phyloP scores from a whole-genome alignment of 1,140 invertebrate genomes.

The Heliothis virescens region DNA sequence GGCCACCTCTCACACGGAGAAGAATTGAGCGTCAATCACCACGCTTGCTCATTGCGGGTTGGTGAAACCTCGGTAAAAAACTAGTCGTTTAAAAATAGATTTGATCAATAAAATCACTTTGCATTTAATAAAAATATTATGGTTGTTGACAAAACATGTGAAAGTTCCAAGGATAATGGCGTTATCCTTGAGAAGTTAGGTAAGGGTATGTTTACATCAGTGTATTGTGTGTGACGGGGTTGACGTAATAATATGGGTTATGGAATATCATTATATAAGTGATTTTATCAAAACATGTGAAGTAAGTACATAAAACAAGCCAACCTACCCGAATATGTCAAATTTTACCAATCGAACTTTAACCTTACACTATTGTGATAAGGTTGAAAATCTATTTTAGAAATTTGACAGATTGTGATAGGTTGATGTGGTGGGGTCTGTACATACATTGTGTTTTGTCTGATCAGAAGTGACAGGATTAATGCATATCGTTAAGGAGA shows the following conservation, averaged over 20 bases:
- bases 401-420: too few species aligned
- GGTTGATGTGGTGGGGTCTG: too few species aligned
- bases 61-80: not conserved
- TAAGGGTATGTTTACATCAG: conserved; percentile 11
- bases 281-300: not conserved
- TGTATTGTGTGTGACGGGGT: not conserved
- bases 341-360: too few species aligned
- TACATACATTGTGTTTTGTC: too few species aligned
- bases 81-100: not conserved
- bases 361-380: too few species aligned
- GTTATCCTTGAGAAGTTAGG: conserved; percentile 49
- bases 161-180: conserved; percentile 58
- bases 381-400: too few species aligned
- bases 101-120: conserved; percentile 34
- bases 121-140: conserved; percentile 51
- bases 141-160: conserved; percentile 56
- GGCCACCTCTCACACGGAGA: too few species aligned
- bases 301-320: not conserved
- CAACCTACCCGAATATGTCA: too few species aligned
- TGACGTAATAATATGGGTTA: conserved; percentile 10
- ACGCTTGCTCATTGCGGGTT: too few species aligned
- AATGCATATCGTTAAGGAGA: too few species aligned
- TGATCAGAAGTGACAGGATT: too few species aligned
- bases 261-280: not conserved
- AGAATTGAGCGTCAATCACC: too few species aligned